Evolutionary conservation across 2,113 vertebrate species (phyloP).

Genomic region (Scomber colias): DNA sequence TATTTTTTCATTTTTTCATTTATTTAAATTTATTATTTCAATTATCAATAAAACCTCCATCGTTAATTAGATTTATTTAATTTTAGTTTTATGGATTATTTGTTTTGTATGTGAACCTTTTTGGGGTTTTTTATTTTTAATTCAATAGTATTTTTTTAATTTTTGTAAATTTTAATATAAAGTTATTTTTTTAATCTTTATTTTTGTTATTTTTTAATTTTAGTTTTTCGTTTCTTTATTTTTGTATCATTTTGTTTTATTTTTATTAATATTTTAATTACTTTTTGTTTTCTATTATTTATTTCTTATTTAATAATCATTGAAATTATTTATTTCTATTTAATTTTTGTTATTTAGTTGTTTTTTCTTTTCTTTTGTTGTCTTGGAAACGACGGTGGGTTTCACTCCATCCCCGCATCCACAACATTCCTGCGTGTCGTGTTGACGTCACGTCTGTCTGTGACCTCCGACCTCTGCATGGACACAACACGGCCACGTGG

Average conservation of each 20-base stretch:
- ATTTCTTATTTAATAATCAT: neutral
- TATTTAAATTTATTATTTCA: neutral
- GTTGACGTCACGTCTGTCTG: conserved; percentile 84
- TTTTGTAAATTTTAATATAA: neutral
- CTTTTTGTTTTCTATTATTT: neutral
- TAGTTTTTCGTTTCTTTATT: neutral
- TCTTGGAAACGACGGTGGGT: conserved; percentile 69
- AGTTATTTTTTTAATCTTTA: too few species aligned
- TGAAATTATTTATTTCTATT: neutral
- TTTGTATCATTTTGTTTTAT: neutral
- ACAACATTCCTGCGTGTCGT: conserved; percentile 84
- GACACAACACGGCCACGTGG: conserved; percentile 78
- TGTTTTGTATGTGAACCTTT: neutral
- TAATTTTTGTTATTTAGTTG: neutral
- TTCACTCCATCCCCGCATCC: conserved; percentile 86
- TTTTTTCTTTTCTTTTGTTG: neutral
- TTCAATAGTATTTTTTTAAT: neutral
- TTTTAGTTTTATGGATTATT: neutral
- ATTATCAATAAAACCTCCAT: neutral
- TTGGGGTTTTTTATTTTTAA: neutral
- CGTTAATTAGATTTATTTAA: neutral
- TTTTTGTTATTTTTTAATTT: neutral
- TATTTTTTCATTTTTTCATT: neutral
- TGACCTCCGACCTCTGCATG: conserved; percentile 82
- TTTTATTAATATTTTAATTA: neutral